Evolutionary conservation across 2,888 invertebrate species (phyloP).

Genomic region (Drosophila meridionalis): DNA sequence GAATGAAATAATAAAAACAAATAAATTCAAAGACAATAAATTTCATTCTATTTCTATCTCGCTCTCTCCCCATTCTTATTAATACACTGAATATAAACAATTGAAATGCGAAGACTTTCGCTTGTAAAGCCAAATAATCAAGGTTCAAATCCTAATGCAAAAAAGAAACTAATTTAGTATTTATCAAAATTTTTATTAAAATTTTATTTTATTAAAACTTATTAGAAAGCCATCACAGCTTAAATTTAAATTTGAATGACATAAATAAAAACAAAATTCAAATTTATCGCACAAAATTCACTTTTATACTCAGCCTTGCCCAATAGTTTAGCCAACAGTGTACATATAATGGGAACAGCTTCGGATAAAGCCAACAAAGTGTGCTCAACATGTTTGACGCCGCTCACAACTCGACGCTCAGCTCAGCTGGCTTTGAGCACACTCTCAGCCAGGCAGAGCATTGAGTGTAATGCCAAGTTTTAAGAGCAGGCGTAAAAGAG

Average conservation of each 20-base stretch:
- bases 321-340: conserved; percentile 30
- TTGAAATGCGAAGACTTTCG: not conserved
- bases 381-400: conserved; percentile 13
- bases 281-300: not conserved
- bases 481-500: conserved; percentile 27
- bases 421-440: conserved; percentile 4
- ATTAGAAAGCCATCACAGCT: too few species aligned
- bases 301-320: not conserved
- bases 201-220: too few species aligned
- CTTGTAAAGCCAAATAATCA: not conserved
- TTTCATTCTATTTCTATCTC: not conserved
- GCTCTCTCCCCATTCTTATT: not conserved
- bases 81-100: too few species aligned
- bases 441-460: not conserved
- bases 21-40: too few species aligned
- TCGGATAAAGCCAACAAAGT: not conserved
- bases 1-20: too few species aligned
- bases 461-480: conserved; percentile 14
- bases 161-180: too few species aligned
- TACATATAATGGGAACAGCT: conserved; percentile 61
- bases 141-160: not conserved
- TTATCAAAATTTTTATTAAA: too few species aligned
- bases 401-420: conserved; percentile 7
- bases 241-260: too few species aligned
- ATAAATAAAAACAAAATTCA: too few species aligned